phyloP scores from a whole-genome alignment of 2,888 invertebrate species.

The Zaprionus lineosus region DNA sequence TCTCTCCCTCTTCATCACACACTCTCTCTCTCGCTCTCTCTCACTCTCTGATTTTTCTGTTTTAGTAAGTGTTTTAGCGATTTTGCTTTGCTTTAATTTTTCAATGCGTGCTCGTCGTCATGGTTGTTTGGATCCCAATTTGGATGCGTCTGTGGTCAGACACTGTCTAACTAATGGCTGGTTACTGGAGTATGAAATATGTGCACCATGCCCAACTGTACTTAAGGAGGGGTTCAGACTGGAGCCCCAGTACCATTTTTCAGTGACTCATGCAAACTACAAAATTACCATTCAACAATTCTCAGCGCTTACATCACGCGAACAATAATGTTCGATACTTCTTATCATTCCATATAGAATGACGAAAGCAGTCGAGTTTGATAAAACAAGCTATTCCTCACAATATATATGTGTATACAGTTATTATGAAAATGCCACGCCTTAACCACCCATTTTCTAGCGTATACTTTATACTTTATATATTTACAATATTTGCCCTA shows the following conservation, averaged over 20 bases:
- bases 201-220: constrained; percentile 42
- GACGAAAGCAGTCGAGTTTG: constrained; percentile 34
- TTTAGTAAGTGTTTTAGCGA: constrained; percentile 32
- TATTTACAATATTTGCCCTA: constrained; percentile 22
- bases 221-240: constrained; percentile 1
- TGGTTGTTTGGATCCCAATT: constrained; percentile 39
- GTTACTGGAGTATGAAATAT: constrained; percentile 52
- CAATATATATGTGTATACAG: background rate
- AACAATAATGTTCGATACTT: constrained; percentile 36
- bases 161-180: constrained; percentile 23
- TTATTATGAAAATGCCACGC: constrained; percentile 15
- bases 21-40: too few species aligned
- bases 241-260: constrained; percentile 2
- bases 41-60: constrained; percentile 7
- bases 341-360: constrained; percentile 40
- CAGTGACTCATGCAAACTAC: constrained; percentile 32
- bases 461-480: too few species aligned
- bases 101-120: constrained; percentile 50
- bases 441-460: background rate
- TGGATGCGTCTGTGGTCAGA: constrained; percentile 45
- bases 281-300: constrained; percentile 13
- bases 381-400: constrained; percentile 16
- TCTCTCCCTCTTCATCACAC: too few species aligned
- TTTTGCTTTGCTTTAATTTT: constrained; percentile 11
- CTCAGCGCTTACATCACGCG: constrained; percentile 45